Base-by-base conservation (phyloP, 2,113 vertebrate species). In the Brachyhypopomus gauderio region DNA sequence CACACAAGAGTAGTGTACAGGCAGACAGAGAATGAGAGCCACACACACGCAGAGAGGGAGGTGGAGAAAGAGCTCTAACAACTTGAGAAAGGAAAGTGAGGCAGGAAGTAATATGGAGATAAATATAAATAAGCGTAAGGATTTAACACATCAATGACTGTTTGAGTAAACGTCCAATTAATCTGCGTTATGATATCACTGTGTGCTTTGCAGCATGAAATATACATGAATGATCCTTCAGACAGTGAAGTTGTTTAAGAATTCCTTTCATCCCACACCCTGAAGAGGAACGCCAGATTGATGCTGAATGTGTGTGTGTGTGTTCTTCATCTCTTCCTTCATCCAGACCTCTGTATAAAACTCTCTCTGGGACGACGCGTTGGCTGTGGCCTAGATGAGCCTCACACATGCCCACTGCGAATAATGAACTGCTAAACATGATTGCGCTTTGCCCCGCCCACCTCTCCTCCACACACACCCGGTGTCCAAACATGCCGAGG, bases 211-310 rank as follows among this genome's bases (percentile, higher is more conserved):
- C 66, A 22, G 83, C 84, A 86, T 91, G 86, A 90, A 91, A 92
- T 91, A 91, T 92, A 87, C 84, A 92, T 91, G 88, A 91, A 87
- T 45, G 83, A 86, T 87, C 88, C 76, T 86, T 91, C 88, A 88
- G 87, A 90, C 82, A 11, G 84, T 79, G 77, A 81, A 81, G 78
- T 62, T 78, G 84, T 88, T 91, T 86, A 88, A 88, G 88, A 85
- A 89, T 87, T 85, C 82, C 82, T 91, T 90, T 92, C 81, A 91
- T 90, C 86, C 75, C 58, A 30, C 60, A 64, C 86, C 90, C 83
- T 1, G 80, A 89, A 86, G 90, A 90, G 81, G 80, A 80, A 79
- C 82, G 85, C 87, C 79, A 85, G 86, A 88, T 89, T 20, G 75
- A 73, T 72, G 45, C 52, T 9, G 59, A 17, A 52, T 55, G 66